phyloP scores from a whole-genome alignment of 2,113 vertebrate genomes.

The Actenoides hombroni region DNA sequence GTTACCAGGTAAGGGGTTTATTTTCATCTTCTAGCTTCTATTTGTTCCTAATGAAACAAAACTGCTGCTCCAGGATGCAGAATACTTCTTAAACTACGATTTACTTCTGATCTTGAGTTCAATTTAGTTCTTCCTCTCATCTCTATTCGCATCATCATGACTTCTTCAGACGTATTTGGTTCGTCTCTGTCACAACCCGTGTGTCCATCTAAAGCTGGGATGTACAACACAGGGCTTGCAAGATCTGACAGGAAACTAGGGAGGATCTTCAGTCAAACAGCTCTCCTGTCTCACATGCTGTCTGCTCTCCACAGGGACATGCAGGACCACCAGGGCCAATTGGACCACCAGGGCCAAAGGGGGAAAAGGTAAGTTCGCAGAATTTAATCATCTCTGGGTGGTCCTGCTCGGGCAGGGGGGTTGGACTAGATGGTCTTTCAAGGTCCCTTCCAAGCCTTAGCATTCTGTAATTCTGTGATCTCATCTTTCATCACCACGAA shows the following conservation, averaged over 20 bases:
- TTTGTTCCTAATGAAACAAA: background rate
- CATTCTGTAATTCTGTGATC: background rate
- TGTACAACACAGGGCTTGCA: background rate
- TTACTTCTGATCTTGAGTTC: background rate
- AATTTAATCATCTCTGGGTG: background rate
- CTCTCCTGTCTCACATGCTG: background rate
- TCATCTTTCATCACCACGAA: background rate
- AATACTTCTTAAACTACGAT: background rate
- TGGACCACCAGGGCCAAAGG: slow-evolving; percentile 90
- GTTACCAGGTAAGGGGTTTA: slow-evolving; percentile 84
- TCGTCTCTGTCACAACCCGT: background rate
- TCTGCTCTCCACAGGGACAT: slow-evolving; percentile 83
- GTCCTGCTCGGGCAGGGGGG: no score
- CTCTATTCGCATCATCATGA: background rate
- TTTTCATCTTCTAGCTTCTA: background rate
- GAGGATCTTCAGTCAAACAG: background rate
- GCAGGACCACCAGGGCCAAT: slow-evolving; percentile 84
- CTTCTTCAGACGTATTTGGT: background rate
- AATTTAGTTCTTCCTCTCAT: background rate
- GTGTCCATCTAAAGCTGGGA: background rate
- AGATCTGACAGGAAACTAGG: background rate
- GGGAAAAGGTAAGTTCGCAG: slow-evolving; percentile 86
- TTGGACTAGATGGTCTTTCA: no score
- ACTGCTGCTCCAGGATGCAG: background rate
- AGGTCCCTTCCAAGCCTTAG: no score